phyloP scores from a whole-genome alignment of 2,797 vertebrate genomes.

The Alfaro cultratus region DNA sequence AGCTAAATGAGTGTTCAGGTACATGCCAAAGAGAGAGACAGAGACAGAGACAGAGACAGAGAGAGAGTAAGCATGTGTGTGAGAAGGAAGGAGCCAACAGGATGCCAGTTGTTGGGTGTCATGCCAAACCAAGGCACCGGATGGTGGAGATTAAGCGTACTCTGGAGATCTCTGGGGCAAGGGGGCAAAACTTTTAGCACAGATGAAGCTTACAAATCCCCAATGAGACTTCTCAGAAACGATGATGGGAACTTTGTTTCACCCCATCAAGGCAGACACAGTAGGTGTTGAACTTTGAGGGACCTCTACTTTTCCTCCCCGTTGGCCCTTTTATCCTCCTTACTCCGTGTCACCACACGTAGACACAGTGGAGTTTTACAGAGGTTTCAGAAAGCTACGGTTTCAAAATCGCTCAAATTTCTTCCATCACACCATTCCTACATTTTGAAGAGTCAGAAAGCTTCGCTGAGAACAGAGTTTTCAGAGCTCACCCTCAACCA shows the following conservation, averaged over 20 bases:
- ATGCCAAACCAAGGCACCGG: constrained; percentile 38
- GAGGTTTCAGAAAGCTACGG: background rate
- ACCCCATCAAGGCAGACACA: constrained; percentile 1
- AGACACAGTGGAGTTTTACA: background rate
- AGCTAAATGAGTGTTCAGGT: constrained; percentile 43
- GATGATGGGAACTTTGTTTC: constrained; percentile 22
- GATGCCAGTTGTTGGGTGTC: constrained; percentile 45
- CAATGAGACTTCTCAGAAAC: background rate
- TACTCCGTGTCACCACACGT: constrained; percentile 4
- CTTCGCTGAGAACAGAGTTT: background rate
- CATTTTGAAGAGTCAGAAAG: background rate
- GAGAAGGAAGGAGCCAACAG: constrained; percentile 38
- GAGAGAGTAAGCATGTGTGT: constrained; percentile 2
- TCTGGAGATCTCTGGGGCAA: constrained; percentile 33
- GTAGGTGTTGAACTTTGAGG: constrained; percentile 20
- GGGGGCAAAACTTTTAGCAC: constrained; percentile 18
- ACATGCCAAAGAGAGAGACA: background rate
- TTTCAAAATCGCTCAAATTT: background rate
- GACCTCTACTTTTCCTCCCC: constrained; percentile 9
- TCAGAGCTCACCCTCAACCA: background rate
- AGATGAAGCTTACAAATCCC: constrained; percentile 14
- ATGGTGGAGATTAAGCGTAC: constrained; percentile 51
- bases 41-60: background rate
- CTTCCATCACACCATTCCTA: background rate
- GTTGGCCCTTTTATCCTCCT: constrained; percentile 10